phyloP scores from a whole-genome alignment of 2,113 vertebrate genomes.

The Lethenteron reissneri region DNA sequence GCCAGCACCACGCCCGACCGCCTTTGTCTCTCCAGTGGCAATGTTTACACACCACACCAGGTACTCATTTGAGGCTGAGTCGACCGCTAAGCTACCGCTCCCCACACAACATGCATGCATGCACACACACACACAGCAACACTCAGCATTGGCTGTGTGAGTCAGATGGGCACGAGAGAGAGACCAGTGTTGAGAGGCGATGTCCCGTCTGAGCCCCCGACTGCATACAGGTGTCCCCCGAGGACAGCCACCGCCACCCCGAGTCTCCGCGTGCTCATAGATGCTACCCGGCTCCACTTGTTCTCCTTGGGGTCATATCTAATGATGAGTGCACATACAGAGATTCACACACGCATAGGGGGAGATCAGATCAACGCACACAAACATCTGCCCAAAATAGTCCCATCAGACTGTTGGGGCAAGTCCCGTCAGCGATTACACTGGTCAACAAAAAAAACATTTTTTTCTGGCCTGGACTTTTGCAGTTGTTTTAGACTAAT shows the following conservation, averaged over 20 bases:
- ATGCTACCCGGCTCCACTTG: constrained; percentile 95
- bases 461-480: too few relatives aligned
- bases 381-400: constrained; percentile 9
- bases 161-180: not conserved
- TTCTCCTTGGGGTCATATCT: constrained; percentile 98
- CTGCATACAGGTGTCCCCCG: constrained; percentile 82
- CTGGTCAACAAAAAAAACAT: too few relatives aligned
- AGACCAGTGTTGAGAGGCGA: constrained; percentile 91
- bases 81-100: too few relatives aligned
- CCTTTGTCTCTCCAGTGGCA: too few relatives aligned
- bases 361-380: constrained; percentile 10
- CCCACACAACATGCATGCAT: too few relatives aligned
- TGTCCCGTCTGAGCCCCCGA: constrained; percentile 88
- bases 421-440: too few relatives aligned
- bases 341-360: constrained; percentile 8
- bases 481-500: too few relatives aligned
- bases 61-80: too few relatives aligned
- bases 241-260: constrained; percentile 87
- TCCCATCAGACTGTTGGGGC: not conserved
- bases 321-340: constrained; percentile 7
- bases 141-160: too few relatives aligned
- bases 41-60: too few relatives aligned
- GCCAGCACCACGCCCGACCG: too few relatives aligned
- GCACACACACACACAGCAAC: too few relatives aligned
- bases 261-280: constrained; percentile 85